Evolutionary conservation across 2,888 invertebrate genomes (phyloP), one percentile per base, ranked within the genome.

Genomic region (Eupithecia subfuscata): DNA sequence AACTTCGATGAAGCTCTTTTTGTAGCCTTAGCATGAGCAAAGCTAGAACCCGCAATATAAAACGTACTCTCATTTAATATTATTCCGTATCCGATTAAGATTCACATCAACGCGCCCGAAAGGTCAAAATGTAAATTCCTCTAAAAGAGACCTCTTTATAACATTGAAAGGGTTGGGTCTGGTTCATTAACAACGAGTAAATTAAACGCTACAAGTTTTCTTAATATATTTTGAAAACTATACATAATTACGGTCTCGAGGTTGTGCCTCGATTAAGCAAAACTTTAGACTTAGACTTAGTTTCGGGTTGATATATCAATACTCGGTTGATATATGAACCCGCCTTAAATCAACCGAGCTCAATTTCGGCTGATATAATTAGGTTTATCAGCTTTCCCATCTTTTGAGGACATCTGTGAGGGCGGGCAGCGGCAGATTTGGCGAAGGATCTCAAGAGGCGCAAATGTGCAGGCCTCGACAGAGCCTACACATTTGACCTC

Each of bases 111-210:
- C 60, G 56, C 56, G 60, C 60, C 60, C 25, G 25, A 60, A 60
- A 14, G 60, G 60, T 60, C 60, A 25, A 25, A 60, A 60, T 25
- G 60, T 60, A 25, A 60, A 60, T 60, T 60, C 25, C 60, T 60
- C 56, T 60, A n/a, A 25, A 60, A 60, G 60, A 60, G 12, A 60
- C 60, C 60, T 60, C 60, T 60, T 60, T 60, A 25, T 14, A 60
- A 60, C 60, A 60, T 60, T 25, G 22, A 60, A 60, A 64, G 34
- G 64, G 64, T 64, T 34, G 64, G 64, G 64, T 64, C 64, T 64
- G 12, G 34, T 64, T 64, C 64, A 64, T 64, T 64, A 64, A 64
- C 11, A 30, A 34, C 30, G 34, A 64, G 9, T 64, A 64, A 64
- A 64, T 64, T 64, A 64, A 64, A 64, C 34, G 18, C 16, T 18